Base-by-base conservation (phyloP, 2,113 vertebrate genomes). In the Lamprotornis superbus region DNA sequence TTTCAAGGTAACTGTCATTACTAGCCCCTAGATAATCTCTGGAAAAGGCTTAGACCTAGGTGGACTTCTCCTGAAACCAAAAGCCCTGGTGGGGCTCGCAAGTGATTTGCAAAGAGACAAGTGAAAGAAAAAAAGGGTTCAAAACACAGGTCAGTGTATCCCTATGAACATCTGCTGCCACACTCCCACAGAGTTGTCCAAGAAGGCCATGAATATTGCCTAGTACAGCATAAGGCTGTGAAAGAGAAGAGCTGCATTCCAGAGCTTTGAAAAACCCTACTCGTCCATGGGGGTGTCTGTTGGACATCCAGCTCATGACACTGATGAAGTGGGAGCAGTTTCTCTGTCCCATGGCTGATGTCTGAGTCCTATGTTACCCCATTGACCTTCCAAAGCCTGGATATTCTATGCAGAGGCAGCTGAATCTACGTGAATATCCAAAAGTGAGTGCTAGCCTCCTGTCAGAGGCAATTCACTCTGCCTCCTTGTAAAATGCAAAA, bases 361-460 rank as follows among this genome's bases (percentile, higher is more conserved):
- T 52, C 61, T 79, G 57, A 85, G 84, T 82, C 40, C 35, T 2
- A 0, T 30, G 15, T 44, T 65, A 30, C 0, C 0, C 28, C 5
- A 7, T 0, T 63, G 64, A 91, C 35, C 70, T 59, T 87, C 44
- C 21, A 68, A 50, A 91, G 31, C 44, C 9, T 4, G 21, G 37
- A 35, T 19, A 5, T 18, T 68, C 56, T 91, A 24, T 8, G 11
- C 20, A 42, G 52, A 67, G 59, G 22, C 50, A 55, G 12, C 23
- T 94, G 73, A n/a, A 47, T 70, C 30, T 42, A 40, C 11, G 20
- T 63, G 31, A 33, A 42, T 49, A 81, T n/a, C 52, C 40, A 69
- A 71, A 86, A 70, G 37, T 40, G n/a, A 76, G 25, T 28, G 33
- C 53, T 87, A 68, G 49, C 12, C 44, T 89, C 42, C 42, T 84